Conservation (phyloP, 2,113 vertebrate genomes). For the Serinus canaria region DNA sequence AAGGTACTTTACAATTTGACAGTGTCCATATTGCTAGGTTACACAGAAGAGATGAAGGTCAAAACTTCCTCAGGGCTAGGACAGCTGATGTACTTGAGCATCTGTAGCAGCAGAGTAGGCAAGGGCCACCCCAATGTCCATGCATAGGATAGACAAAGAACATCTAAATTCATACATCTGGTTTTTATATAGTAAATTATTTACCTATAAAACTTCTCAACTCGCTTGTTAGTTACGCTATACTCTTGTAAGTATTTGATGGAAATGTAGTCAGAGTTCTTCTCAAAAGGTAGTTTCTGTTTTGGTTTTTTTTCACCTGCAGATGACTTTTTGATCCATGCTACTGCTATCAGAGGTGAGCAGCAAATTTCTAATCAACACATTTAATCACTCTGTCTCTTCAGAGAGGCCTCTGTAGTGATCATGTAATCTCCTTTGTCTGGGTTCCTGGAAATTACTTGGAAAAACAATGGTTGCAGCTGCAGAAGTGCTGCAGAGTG, state of each 20-base stretch:
- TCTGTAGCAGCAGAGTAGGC: not conserved
- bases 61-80: not conserved
- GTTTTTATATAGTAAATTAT: not conserved
- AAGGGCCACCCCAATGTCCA: not conserved
- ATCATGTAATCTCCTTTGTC: constrained; percentile 23
- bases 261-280: not conserved
- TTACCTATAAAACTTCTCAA: not conserved
- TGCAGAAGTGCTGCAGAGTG: not conserved
- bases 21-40: not conserved
- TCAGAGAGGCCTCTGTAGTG: constrained; percentile 19
- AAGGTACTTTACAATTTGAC: not conserved
- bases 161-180: not conserved
- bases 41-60: not conserved
- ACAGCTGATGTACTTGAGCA: not conserved
- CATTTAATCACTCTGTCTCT: constrained; percentile 43
- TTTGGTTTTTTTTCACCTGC: not conserved
- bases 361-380: constrained; percentile 44
- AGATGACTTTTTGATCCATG: not conserved
- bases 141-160: not conserved
- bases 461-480: constrained; percentile 27
- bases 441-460: constrained; percentile 40
- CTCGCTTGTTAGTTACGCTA: rapidly evolving
- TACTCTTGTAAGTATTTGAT: not conserved
- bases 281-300: not conserved
- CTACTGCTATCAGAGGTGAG: not conserved